Percentiles rank a stretch among this genome's conserved stretches.
These are phyloP conservation scores for Harmothoe impar DNA, from an alignment of 2,888 invertebrate genomes.

Conservation along the genomic window DNA sequence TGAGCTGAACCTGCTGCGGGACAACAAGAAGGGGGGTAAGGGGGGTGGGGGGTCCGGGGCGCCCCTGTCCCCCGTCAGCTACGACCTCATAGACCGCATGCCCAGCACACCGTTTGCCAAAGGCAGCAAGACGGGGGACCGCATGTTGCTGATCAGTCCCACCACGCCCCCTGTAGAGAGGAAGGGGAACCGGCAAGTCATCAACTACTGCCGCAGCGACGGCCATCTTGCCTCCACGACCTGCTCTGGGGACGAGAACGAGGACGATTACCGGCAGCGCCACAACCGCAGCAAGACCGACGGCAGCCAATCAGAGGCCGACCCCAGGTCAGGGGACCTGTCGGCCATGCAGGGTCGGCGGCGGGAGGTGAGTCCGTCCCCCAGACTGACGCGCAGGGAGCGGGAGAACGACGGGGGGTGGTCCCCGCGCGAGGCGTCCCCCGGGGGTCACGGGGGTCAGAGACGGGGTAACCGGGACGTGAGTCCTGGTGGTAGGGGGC, in stretches of 20 bases:
- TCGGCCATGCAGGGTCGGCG: neutral
- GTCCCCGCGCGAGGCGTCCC: neutral
- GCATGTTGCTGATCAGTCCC: neutral
- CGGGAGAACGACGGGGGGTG: neutral
- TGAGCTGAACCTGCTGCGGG: neutral
- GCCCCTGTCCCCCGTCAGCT: constrained; percentile 25
- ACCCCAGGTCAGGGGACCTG: neutral
- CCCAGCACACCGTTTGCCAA: neutral
- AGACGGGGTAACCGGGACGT: neutral
- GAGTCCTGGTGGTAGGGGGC: neutral
- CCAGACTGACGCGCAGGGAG: constrained; percentile 10
- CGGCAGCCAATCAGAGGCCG: neutral
- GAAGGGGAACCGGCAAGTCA: constrained; percentile 39
- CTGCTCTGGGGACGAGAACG: neutral
- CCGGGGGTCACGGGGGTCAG: neutral
- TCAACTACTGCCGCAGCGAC: constrained; percentile 36
- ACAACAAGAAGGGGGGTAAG: neutral
- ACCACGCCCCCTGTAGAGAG: constrained; percentile 40
- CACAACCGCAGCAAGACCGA: constrained; percentile 48
- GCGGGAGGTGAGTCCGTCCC: constrained; percentile 22
- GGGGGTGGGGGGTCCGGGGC: neutral
- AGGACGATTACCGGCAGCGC: neutral
- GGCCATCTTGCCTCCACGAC: neutral
- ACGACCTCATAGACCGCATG: constrained; percentile 6
- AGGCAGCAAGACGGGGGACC: neutral